Evolutionary conservation across 2,888 invertebrate species (phyloP), one percentile per base, ranked within the genome.

Genomic region (Ichneumoninae sp.): DNA sequence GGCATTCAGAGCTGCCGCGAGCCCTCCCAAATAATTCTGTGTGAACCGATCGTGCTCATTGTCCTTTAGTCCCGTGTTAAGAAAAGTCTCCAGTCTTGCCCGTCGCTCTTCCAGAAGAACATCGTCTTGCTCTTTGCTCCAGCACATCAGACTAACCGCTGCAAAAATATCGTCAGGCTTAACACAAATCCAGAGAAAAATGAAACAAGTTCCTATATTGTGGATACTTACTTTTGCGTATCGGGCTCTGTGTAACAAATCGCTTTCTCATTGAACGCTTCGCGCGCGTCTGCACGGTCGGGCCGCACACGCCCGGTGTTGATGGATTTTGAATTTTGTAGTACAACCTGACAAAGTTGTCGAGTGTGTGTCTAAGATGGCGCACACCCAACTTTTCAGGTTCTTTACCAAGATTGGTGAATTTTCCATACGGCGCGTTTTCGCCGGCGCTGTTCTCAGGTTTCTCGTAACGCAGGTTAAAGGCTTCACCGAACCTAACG

Each of bases 331-430:
- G 22, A 36, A 71, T 57, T 7, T 54, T 71, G 33, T 71, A 82
- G 66, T 60, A 71, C n/a, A 77, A 47, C 26, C 54, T 77, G n/a
- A 77, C 66, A 30, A 82, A 47, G 7, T 19, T 50, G 22, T 33
- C 30, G 13, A 82, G 44, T 71, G 76, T 76, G 66, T 76, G 81
- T 65, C 76, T 70, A 57, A 76, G 65, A 10, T 76, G 44, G 1
- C 77, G 77, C 30, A 71, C 13, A 7, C 47, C 10, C 4, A 19
- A n/a, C 54, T 71, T 33, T 30, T 71, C 66, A n/a, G 36, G 66
- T 22, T 68, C 30, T 40, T 44, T 22, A 16, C 71, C 82, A 13
- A 33, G 50, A n/a, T 76, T 66, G 0, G 30, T 60, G 16, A 82
- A 76, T 50, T 70, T 44, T 6, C 81, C 76, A 22, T 65, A 70